A percentile compares a stretch with the other conserved stretches of the same genome.
phyloP scores from a whole-genome alignment of 1,140 invertebrate species.

The Melanaphis sacchari region DNA sequence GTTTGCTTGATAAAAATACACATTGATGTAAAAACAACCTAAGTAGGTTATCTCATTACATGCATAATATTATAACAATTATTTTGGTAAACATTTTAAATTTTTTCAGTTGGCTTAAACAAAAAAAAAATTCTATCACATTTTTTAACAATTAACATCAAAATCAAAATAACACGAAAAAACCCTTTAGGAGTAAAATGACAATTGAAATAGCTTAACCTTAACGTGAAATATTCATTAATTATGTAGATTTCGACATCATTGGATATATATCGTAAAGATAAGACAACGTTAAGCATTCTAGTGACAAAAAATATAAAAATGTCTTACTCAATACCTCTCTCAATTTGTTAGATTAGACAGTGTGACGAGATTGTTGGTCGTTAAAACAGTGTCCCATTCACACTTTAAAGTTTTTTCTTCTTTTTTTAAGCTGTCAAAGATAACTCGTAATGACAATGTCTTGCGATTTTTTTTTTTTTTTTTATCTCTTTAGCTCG shows the following conservation, averaged over 20 bases:
- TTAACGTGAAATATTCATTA: not conserved
- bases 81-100: not conserved
- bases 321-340: not conserved
- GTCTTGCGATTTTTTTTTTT: constrained; percentile 20
- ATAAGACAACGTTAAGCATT: not conserved
- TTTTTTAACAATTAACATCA: too few relatives aligned
- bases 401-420: not conserved
- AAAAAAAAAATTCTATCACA: not conserved
- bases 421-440: not conserved
- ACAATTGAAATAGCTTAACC: not conserved
- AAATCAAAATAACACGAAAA: too few relatives aligned
- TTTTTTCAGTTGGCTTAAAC: not conserved
- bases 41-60: not conserved
- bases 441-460: not conserved
- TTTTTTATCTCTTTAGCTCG: constrained; percentile 70
- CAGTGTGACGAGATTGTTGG: not conserved
- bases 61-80: not conserved
- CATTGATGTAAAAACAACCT: not conserved
- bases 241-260: not conserved
- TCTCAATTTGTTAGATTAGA: not conserved
- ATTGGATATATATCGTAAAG: not conserved
- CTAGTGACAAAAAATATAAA: not conserved
- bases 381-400: not conserved
- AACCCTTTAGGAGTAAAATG: not conserved
- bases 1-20: not conserved